Conservation (phyloP, 2,797 vertebrate species). For the Peromyscus attwateri region DNA sequence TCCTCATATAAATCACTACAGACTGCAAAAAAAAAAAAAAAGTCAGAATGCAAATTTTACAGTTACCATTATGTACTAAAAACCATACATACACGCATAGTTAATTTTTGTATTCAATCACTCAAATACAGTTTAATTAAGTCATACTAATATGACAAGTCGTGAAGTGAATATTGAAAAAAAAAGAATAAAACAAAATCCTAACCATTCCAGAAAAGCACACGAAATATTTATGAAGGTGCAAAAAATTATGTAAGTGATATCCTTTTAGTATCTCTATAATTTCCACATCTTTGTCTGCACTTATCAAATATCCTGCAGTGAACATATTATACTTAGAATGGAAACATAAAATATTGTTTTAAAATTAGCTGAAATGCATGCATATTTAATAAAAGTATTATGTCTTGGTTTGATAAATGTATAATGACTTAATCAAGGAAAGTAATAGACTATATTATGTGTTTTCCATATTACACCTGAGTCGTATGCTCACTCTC, state of each 20-base stretch:
- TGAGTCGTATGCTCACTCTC: conserved; percentile 47
- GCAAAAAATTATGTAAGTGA: background rate
- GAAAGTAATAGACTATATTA: conserved; percentile 48
- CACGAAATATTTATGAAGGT: conserved; percentile 38
- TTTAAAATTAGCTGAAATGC: conserved; percentile 70
- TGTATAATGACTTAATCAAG: conserved; percentile 71
- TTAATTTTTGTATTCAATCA: conserved; percentile 15
- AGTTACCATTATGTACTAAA: background rate
- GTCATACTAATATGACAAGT: background rate
- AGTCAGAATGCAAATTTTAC: background rate
- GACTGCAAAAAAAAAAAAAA: background rate
- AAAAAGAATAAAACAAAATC: conserved; percentile 61
- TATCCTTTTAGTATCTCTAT: background rate
- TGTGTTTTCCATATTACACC: conserved; percentile 39
- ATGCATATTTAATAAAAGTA: conserved; percentile 68
- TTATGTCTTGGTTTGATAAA: conserved; percentile 66
- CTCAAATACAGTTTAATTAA: conserved; percentile 28
- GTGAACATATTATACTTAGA: conserved; percentile 45
- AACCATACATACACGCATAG: background rate
- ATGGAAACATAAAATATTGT: conserved; percentile 66
- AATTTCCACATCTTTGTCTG: background rate
- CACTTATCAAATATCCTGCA: conserved; percentile 20
- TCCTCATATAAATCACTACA: background rate
- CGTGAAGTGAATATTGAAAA: background rate
- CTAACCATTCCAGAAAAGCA: background rate